Evolutionary conservation across 2,113 vertebrate species (phyloP).

Genomic region (Oreochromis aureus): DNA sequence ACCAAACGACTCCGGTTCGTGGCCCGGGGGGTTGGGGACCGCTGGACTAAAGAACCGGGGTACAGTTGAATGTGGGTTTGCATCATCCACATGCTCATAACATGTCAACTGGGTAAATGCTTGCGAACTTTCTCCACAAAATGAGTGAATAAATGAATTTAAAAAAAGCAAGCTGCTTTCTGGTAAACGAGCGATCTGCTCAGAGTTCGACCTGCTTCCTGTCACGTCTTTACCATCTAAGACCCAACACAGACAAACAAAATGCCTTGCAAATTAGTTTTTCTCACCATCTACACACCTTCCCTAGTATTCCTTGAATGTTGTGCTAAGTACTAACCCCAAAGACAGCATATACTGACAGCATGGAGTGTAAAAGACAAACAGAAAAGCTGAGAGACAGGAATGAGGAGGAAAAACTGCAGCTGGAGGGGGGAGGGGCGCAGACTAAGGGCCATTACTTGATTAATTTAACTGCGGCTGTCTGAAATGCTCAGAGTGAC

Average conservation of each 20-base stretch:
- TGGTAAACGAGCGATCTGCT: not conserved
- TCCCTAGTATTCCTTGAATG: not conserved
- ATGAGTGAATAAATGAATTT: not conserved
- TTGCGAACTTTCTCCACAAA: not conserved
- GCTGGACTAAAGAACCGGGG: not conserved
- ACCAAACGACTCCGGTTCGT: rapidly evolving
- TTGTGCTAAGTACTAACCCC: not conserved
- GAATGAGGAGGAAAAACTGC: conserved; percentile 22
- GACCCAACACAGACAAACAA: not conserved
- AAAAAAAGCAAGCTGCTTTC: rapidly evolving
- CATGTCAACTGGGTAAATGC: not conserved
- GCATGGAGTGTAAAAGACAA: not conserved
- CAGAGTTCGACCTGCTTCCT: not conserved
- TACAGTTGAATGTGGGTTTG: not conserved
- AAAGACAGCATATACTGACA: not conserved
- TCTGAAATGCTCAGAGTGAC: conserved; percentile 65
- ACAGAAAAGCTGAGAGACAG: not conserved
- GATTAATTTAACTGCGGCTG: conserved; percentile 66
- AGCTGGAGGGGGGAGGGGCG: not conserved
- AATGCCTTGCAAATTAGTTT: not conserved
- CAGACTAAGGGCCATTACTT: conserved; percentile 44
- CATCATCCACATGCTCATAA: not conserved
- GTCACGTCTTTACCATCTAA: not conserved
- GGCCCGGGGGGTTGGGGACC: rapidly evolving
- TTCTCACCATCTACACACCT: not conserved